phyloP scores from a whole-genome alignment of 2,113 vertebrate species.

The Alethe diademata region DNA sequence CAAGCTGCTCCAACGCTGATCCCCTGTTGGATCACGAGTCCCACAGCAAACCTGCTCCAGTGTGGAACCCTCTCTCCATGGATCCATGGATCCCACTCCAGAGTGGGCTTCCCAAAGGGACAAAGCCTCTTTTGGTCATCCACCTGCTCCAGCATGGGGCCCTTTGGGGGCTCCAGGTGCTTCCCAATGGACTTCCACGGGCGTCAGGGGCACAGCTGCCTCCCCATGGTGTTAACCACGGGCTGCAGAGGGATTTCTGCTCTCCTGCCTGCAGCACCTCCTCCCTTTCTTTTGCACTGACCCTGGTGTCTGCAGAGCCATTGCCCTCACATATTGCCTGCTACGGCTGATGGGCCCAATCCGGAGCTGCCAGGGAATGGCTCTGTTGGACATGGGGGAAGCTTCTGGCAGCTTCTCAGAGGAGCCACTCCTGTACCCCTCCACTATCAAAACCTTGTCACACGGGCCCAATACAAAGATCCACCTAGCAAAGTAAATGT shows the following conservation, averaged over 20 bases:
- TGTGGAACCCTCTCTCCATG: background rate
- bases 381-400: background rate
- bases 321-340: background rate
- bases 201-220: background rate
- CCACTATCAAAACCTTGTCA: background rate
- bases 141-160: background rate
- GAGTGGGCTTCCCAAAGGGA: background rate
- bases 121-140: background rate
- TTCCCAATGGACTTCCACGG: background rate
- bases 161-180: background rate
- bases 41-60: background rate
- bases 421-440: background rate
- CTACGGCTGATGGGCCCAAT: accelerated
- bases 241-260: background rate
- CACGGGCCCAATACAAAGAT: background rate
- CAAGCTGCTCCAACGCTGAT: background rate
- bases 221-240: accelerated
- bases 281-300: background rate
- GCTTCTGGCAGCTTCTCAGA: background rate
- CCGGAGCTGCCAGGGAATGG: background rate
- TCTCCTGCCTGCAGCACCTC: accelerated
- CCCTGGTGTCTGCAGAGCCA: background rate
- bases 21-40: no score
- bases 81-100: background rate
- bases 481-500: background rate